Base-by-base conservation (phyloP, 2,797 vertebrate species). In the Nannoperca australis region DNA sequence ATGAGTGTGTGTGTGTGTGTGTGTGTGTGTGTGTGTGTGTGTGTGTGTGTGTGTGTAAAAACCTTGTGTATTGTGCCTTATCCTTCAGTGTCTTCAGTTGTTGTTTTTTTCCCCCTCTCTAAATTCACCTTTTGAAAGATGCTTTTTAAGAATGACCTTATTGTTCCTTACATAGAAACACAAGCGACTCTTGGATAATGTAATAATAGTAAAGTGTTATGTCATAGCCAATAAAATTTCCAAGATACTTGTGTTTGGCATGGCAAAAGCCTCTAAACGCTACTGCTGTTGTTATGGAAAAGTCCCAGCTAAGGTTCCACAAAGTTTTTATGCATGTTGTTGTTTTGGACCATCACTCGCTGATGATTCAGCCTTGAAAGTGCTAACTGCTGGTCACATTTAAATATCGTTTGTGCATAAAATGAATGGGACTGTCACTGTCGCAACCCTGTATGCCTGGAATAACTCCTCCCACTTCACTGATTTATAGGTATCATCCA, bases 401-500 rank as follows among this genome's bases (percentile, higher is more conserved):
- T 27, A 27, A 9, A 38, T 24, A 50, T 45, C 3, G 11, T 68
- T 3, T 47, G 22, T 66, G 49, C 18, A 27, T 55, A 7, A 56
- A 66, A 62, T 58, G 30, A 66, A 56, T 2, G 11, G 17, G 8
- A 8, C 22, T 18, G 47, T 51, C 24, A 18, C 24, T 50, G 50
- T 15, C 6, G 20, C 42, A n/a, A 30, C 18, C 7, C 47, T 14
- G 5, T 10, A 1, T 70, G 11, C 40, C 20, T 45, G n/a, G 42
- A 65, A 22, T 47, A 45, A 34, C 47, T 47, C 53, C 63, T 42
- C 51, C 27, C 9, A 20, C 24, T 38, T 49, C 38, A 47, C 44
- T 61, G 54, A 79, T 76, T 76, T 70, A 55, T 70, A 32, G n/a
- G 1, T 42, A 2, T 36, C 36, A 59, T 84, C 47, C 58, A 71